Base-by-base conservation (phyloP, 2,113 vertebrate species). In the Anser brachyrhynchus region DNA sequence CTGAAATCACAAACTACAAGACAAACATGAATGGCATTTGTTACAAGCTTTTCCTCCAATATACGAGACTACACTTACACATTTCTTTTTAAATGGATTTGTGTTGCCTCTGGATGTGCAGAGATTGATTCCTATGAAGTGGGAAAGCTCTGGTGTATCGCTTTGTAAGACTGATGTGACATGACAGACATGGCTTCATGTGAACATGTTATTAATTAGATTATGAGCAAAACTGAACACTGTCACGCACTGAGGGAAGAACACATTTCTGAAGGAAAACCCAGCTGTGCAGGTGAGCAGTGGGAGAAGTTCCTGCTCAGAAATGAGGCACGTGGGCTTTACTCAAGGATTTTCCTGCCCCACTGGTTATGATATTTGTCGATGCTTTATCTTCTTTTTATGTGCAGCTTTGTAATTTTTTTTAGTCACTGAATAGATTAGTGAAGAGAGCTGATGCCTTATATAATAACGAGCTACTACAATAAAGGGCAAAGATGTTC, bases 1-100 rank as follows among this genome's bases (percentile, higher is more conserved):
- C 41, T 76, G 46, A 51, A 92, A 85, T 82, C 28, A n/a, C 0
- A 1, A 89, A n/a, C 49, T 87, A 19, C 58, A 62, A 76, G 66
- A 54, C 46, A 89, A 16, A 19, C 10, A 61, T 55, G 54, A 78
- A 54, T 2, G 1, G 4, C 37, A 35, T 87, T 93, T 89, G 26
- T 87, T 91, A 77, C 44, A 79, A 76, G 59, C 11, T 82, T 77
- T 41, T 87, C 13, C 28, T 87, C 41, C 77, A 74, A 20, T 66
- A 54, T 52, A 55, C n/a, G 51, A 92, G 66, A 66, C 70, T 94
- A n/a, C 81, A 87, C 2, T 3, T 54, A 89, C 58, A 70, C 81
- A 79, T 87, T 89, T 93, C 11, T 64, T 94, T 89, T 83, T 29
- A 93, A 94, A 95, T 71, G 64, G 74, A 76, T 96, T 89, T 87